Base-by-base conservation (phyloP, 2,888 invertebrate species). In the Amorpha juglandis region DNA sequence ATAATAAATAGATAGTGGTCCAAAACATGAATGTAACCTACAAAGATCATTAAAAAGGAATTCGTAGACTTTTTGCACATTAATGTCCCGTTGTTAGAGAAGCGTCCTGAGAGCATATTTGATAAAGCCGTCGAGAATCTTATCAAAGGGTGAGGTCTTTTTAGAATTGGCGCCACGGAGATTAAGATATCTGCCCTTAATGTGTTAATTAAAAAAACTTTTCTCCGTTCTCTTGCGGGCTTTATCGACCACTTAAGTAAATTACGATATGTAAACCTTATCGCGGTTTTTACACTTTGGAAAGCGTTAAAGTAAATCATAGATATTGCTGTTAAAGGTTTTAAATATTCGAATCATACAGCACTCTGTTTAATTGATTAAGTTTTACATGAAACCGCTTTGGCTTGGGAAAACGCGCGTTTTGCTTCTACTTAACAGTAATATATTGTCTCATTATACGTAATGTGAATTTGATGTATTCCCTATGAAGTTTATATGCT, bases 121-220 rank as follows among this genome's bases (percentile, higher is more conserved):
- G 91, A 92, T 91, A 92, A 90, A 84, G 82, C 69, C 76, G 86
- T 86, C 88, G 83, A 78, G 82, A 78, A 85, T 81, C 80, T 90
- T 92, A 92, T 92, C 92, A 88, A 84, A 81, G 84, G 87, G 81
- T 83, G 80, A 85, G 83, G 81, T 83, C 90, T 87, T 88, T 89
- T 88, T 86, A 86, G 87, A 87, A 88, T 88, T 90, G 92, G 92
- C 92, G 92, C 92, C 92, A 85, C 74, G 78, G 82, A 91, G 92
- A 92, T 92, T 92, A 92, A 92, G 89, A 89, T 91, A 91, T 84
- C 90, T 82, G 78, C 81, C 79, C 83, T 85, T 88, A 91, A 90
- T 88, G 92, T 92, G 91, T 92, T 92, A 92, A 92, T 92, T 92
- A 87, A 91, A 91, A 91, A 91, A 90, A 87, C 84, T 84, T 85